These are phyloP conservation scores for Limnothrissa miodon DNA, from an alignment of 2,113 vertebrate genomes.

Conservation along the genomic window DNA sequence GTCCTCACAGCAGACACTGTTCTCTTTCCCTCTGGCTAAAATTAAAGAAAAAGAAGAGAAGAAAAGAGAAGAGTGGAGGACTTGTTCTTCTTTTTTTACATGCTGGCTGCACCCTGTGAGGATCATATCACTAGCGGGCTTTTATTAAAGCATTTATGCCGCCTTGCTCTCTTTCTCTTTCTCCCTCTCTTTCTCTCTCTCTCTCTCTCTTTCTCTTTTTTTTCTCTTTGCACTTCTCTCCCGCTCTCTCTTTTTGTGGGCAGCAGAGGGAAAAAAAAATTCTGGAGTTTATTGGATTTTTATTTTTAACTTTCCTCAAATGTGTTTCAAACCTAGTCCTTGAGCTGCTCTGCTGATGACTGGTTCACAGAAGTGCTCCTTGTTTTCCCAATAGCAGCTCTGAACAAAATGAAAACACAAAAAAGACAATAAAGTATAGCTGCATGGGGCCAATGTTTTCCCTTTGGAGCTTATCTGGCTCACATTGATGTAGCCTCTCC, in stretches of 20 bases:
- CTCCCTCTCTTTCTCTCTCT: background rate
- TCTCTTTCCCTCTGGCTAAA: background rate
- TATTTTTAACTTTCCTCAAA: background rate
- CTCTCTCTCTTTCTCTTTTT: background rate
- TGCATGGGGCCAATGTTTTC: background rate
- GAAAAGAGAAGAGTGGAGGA: background rate
- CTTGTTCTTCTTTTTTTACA: background rate
- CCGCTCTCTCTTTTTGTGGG: background rate
- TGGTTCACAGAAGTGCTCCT: background rate
- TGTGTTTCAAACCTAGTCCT: background rate
- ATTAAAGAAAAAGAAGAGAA: slow-evolving; percentile 18
- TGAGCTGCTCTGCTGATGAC: background rate
- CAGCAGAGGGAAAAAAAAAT: background rate
- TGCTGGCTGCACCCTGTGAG: background rate
- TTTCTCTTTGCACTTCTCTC: background rate
- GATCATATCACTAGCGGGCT: background rate
- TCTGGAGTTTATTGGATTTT: slow-evolving; percentile 6
- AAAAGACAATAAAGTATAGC: background rate
- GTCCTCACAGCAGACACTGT: slow-evolving; percentile 33
- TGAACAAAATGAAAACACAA: background rate
- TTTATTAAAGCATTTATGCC: slow-evolving; percentile 16
- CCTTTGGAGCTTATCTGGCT: background rate
- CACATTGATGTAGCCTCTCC: background rate
- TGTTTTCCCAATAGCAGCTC: background rate
- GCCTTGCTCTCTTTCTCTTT: background rate